Conservation (phyloP, 2,797 vertebrate species). For the Sciaenops ocellatus region DNA sequence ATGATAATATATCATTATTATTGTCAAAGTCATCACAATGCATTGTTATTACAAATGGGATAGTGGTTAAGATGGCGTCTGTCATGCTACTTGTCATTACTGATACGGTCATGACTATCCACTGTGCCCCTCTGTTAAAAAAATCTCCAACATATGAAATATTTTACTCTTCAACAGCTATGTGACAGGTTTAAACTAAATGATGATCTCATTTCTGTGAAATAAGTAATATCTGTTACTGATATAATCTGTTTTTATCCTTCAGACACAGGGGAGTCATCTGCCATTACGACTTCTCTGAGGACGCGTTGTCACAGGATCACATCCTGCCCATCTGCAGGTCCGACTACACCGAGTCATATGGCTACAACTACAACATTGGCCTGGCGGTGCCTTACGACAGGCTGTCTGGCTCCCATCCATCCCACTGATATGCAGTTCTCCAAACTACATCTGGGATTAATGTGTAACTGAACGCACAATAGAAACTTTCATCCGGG, state of each 20-base stretch:
- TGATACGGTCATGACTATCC: neutral
- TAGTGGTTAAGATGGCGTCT: neutral
- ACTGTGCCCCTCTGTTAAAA: neutral
- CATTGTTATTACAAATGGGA: neutral
- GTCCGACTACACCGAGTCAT: constrained; percentile 83
- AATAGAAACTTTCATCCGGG: neutral
- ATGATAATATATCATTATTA: neutral
- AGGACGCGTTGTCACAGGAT: constrained; percentile 85
- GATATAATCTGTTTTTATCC: neutral
- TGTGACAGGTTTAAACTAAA: neutral
- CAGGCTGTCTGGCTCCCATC: constrained; percentile 67
- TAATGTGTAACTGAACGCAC: neutral
- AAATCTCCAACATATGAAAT: fast-evolving
- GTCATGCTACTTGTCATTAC: neutral
- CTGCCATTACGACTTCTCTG: constrained; percentile 92
- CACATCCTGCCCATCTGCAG: constrained; percentile 94
- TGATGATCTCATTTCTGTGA: neutral
- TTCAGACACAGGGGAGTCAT: constrained; percentile 91
- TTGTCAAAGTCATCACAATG: neutral
- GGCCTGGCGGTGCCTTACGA: constrained; percentile 90
- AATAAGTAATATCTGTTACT: neutral
- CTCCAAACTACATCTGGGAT: neutral
- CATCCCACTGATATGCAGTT: constrained; percentile 50
- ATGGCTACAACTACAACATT: constrained; percentile 93
- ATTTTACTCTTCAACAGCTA: neutral